Percentiles rank a stretch among this genome's conserved stretches.
These are phyloP conservation scores for Thunnus albacares DNA, from an alignment of 2,797 vertebrate genomes.

Conservation along the genomic window DNA sequence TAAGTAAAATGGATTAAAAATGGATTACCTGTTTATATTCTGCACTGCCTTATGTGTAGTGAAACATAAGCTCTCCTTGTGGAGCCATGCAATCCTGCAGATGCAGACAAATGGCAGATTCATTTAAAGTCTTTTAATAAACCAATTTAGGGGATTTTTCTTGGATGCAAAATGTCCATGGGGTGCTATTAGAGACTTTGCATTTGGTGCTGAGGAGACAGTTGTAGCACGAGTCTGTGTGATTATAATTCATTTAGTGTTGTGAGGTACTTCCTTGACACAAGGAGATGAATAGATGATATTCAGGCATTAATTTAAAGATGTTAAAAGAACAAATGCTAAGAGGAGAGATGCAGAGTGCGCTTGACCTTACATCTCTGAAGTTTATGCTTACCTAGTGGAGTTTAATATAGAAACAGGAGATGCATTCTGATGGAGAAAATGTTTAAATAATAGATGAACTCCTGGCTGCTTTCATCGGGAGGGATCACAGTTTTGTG, in stretches of 20 bases:
- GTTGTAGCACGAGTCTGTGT: background rate
- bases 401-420: slow-evolving; percentile 86
- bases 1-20: slow-evolving; percentile 68
- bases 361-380: slow-evolving; percentile 67
- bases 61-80: slow-evolving; percentile 41
- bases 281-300: background rate
- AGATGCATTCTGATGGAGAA: slow-evolving; percentile 84
- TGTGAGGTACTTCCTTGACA: background rate
- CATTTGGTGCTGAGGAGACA: background rate
- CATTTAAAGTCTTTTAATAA: slow-evolving; percentile 28
- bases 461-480: slow-evolving; percentile 83
- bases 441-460: slow-evolving; percentile 89
- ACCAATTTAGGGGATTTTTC: background rate
- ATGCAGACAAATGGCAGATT: background rate
- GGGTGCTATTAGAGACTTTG: background rate
- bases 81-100: slow-evolving; percentile 4
- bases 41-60: slow-evolving; percentile 31
- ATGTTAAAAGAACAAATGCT: slow-evolving; percentile 11
- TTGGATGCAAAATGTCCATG: background rate
- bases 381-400: slow-evolving; percentile 79
- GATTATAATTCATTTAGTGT: background rate
- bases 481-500: slow-evolving; percentile 71
- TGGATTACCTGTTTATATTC: slow-evolving; percentile 63
- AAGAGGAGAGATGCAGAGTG: slow-evolving; percentile 24
- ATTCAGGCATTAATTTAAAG: background rate